Conservation (phyloP, 2,113 vertebrate genomes). For the Phylloscopus trochiloides region DNA sequence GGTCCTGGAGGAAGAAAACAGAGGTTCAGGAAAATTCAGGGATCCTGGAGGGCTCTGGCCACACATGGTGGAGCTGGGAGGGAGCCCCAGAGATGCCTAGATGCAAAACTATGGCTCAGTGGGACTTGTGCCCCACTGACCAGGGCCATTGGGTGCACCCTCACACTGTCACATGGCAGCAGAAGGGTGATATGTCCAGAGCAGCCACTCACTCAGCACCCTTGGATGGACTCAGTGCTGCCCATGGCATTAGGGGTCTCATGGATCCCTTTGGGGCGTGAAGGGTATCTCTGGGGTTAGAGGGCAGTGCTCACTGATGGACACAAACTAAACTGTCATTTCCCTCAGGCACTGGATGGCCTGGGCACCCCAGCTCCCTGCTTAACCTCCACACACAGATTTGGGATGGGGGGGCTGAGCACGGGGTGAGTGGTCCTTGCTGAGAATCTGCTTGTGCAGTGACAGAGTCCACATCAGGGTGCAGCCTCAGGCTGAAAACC, state of each 20-base stretch:
- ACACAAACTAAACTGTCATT: not conserved
- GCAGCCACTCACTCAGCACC: not conserved
- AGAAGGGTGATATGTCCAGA: not conserved
- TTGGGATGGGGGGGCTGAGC: not conserved
- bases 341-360: not conserved
- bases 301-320: not conserved
- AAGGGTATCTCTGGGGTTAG: not conserved
- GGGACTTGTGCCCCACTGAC: not conserved
- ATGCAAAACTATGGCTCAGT: not conserved
- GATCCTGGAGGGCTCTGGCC: not conserved
- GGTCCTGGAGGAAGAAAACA: not conserved
- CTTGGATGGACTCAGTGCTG: rapidly evolving
- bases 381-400: not conserved
- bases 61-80: not conserved
- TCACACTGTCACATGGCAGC: not conserved
- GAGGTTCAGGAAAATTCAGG: not conserved
- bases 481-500: not conserved
- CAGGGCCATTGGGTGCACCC: not conserved
- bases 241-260: not conserved
- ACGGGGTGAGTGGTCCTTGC: not conserved
- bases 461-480: not conserved
- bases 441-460: not conserved
- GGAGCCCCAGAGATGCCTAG: not conserved
- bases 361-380: not conserved
- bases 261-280: rapidly evolving